phyloP scores from a whole-genome alignment of 1,140 invertebrate genomes.

The Centruroides sculpturatus region DNA sequence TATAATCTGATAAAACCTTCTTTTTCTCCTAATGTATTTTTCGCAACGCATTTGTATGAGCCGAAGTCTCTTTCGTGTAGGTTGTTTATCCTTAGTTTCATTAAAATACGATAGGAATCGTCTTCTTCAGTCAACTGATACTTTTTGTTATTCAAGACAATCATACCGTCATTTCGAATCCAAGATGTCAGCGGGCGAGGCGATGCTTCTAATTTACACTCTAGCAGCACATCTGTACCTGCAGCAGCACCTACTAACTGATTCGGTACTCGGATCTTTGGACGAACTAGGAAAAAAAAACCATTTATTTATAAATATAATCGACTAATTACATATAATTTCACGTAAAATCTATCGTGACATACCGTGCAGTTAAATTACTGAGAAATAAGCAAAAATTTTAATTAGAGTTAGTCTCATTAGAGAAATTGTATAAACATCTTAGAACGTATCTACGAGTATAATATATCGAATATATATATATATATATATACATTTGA shows the following conservation, averaged over 20 bases:
- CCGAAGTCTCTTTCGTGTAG: slow-evolving; percentile 66
- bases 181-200: slow-evolving; percentile 78
- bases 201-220: slow-evolving; percentile 73
- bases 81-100: slow-evolving; percentile 63
- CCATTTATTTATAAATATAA: no score
- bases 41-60: slow-evolving; percentile 75
- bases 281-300: slow-evolving; percentile 21
- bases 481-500: no score
- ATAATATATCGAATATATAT: no score
- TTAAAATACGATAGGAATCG: slow-evolving; percentile 66
- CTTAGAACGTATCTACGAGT: no score
- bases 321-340: no score
- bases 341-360: no score
- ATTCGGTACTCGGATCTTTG: slow-evolving; percentile 63
- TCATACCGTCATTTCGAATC: slow-evolving; percentile 51
- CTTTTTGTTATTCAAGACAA: slow-evolving; percentile 17
- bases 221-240: slow-evolving; percentile 56
- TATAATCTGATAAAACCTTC: slow-evolving; percentile 77
- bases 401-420: no score
- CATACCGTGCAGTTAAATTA: no score
- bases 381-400: no score
- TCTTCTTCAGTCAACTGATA: slow-evolving; percentile 16
- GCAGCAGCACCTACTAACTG: slow-evolving; percentile 64
- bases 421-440: no score
- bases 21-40: slow-evolving; percentile 78